Evolutionary conservation across 2,888 invertebrate species (phyloP).

Genomic region (Scaptomyza tumidula): DNA sequence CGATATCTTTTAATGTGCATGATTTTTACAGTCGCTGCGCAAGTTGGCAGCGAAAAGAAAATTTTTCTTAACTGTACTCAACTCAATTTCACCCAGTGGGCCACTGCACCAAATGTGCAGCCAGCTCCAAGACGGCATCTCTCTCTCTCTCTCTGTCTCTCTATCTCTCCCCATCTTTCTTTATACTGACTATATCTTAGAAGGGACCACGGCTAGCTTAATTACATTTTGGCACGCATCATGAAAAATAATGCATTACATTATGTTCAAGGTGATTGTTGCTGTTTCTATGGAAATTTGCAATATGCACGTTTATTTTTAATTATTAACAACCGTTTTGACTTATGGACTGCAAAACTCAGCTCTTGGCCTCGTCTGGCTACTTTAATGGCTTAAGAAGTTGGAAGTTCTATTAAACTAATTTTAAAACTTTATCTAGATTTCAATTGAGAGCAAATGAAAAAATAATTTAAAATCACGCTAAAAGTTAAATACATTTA

Average conservation of each 20-base stretch:
- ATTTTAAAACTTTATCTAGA: constrained; percentile 2
- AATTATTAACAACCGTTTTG: constrained; percentile 32
- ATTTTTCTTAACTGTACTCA: constrained; percentile 67
- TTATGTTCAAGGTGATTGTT: constrained; percentile 14
- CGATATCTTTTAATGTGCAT: constrained; percentile 38
- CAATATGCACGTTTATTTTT: not conserved
- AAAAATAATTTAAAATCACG: too few species aligned
- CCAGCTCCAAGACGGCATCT: constrained; percentile 43
- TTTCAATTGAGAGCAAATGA: not conserved
- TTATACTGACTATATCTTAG: constrained; percentile 9
- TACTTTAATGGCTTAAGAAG: constrained; percentile 6
- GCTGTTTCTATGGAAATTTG: constrained; percentile 5
- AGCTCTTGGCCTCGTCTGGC: constrained; percentile 12
- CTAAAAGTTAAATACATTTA: too few species aligned
- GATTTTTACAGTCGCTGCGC: constrained; percentile 66
- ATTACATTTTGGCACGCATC: constrained; percentile 78
- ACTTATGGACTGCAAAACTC: constrained; percentile 4
- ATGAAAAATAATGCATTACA: constrained; percentile 49
- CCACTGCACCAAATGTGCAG: constrained; percentile 84
- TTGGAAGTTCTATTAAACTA: constrained; percentile 21
- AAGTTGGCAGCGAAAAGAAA: constrained; percentile 76
- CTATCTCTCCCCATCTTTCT: too few species aligned
- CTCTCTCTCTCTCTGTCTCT: not conserved
- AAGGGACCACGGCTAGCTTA: constrained; percentile 42
- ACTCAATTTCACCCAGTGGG: constrained; percentile 84